phyloP scores from a whole-genome alignment of 2,797 vertebrate species.

The Sebastes jordani region DNA sequence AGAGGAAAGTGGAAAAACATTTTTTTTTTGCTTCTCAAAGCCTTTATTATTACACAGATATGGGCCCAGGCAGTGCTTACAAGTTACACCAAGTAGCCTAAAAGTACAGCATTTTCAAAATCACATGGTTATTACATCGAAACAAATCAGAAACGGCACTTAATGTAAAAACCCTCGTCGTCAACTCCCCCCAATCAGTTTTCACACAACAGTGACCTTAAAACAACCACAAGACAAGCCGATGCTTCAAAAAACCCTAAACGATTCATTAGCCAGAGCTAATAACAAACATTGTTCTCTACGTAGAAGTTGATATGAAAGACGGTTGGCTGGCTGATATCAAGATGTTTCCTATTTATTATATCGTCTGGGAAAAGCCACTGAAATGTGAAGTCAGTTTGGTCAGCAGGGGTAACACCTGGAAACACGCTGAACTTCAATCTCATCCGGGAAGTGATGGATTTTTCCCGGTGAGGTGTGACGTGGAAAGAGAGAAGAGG shows the following conservation, averaged over 20 bases:
- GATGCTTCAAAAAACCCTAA: slow-evolving; percentile 34
- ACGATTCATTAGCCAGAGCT: slow-evolving; percentile 38
- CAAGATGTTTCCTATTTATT: not conserved
- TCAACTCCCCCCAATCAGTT: slow-evolving; percentile 14
- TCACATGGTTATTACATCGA: slow-evolving; percentile 72
- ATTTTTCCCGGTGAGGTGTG: slow-evolving; percentile 19
- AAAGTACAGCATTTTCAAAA: slow-evolving; percentile 76
- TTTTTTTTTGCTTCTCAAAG: slow-evolving; percentile 64
- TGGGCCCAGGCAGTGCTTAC: slow-evolving; percentile 77
- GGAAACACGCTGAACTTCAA: slow-evolving; percentile 55
- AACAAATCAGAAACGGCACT: slow-evolving; percentile 73
- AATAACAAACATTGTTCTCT: slow-evolving; percentile 56
- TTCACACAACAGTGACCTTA: slow-evolving; percentile 53
- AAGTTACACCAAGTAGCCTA: slow-evolving; percentile 73
- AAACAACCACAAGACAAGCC: slow-evolving; percentile 67
- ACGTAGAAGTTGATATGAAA: slow-evolving; percentile 55
- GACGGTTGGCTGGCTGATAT: slow-evolving; percentile 39
- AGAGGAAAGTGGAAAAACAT: slow-evolving; percentile 6
- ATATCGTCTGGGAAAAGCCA: slow-evolving; percentile 11
- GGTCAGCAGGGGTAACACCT: slow-evolving; percentile 27
- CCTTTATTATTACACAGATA: slow-evolving; percentile 80
- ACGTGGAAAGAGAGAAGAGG: not conserved
- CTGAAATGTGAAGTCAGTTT: slow-evolving; percentile 53
- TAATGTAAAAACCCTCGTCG: slow-evolving; percentile 40
- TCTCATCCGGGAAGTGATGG: slow-evolving; percentile 2